Conservation (phyloP, 1,140 invertebrate genomes). For the Orchestia grillus region DNA sequence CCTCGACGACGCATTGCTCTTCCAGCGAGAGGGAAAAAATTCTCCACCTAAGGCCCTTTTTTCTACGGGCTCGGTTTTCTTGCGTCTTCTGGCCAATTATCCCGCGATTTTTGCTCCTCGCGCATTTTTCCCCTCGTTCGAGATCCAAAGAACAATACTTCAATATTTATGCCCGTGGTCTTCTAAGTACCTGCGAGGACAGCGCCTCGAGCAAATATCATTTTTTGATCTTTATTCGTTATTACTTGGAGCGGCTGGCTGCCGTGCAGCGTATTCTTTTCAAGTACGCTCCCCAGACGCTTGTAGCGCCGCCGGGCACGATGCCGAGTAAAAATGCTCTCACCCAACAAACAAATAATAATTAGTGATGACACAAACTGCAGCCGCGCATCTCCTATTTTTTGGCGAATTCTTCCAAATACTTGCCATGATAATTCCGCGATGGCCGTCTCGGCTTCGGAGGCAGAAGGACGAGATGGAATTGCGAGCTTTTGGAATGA, state of each 20-base stretch:
- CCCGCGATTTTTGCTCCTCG: slow-evolving; percentile 15
- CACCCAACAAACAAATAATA: slow-evolving; percentile 54
- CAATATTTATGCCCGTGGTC: slow-evolving; percentile 48
- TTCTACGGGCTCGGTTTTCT: slow-evolving; percentile 5
- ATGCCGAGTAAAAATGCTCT: slow-evolving; percentile 49
- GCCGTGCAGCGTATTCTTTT: slow-evolving; percentile 1
- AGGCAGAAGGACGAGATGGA: neutral
- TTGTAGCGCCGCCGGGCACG: slow-evolving; percentile 18
- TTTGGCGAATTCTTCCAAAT: neutral
- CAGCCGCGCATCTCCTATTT: slow-evolving; percentile 21
- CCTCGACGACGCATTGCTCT: slow-evolving; percentile 20
- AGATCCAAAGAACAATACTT: slow-evolving; percentile 54
- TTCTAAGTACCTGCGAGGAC: slow-evolving; percentile 50
- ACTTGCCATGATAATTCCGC: neutral
- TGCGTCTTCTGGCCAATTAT: slow-evolving; percentile 50
- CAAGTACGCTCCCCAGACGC: slow-evolving; percentile 40
- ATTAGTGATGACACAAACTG: slow-evolving; percentile 56
- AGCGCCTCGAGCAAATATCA: slow-evolving; percentile 4
- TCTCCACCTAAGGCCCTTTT: neutral
- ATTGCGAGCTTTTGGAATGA: neutral
- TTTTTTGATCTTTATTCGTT: neutral
- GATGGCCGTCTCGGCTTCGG: neutral
- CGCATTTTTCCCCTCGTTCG: slow-evolving; percentile 49
- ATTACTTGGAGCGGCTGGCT: slow-evolving; percentile 32
- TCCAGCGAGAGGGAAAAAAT: slow-evolving; percentile 12